Percentiles rank a stretch among this genome's conserved stretches.
Evolutionary conservation across 2,113 vertebrate genomes (phyloP).

Genomic region (Silurus asotus): DNA sequence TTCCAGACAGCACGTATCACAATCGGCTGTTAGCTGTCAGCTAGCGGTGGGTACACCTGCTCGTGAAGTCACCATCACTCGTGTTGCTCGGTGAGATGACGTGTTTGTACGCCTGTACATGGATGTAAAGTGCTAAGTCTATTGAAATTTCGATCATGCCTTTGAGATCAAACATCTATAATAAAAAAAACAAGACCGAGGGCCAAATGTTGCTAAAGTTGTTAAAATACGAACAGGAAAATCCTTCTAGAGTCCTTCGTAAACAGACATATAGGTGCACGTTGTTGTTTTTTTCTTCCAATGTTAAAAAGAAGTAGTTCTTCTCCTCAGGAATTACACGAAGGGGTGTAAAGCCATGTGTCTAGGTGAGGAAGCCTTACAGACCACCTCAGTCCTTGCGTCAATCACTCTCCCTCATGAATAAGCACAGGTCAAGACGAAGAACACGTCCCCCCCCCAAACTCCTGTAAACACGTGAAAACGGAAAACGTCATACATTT

Average conservation of each 20-base stretch:
- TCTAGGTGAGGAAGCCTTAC: background rate
- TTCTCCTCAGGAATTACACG: constrained; percentile 11
- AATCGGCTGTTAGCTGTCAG: background rate
- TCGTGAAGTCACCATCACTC: background rate
- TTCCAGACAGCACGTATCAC: background rate
- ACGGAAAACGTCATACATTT: constrained; percentile 20
- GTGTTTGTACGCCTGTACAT: background rate
- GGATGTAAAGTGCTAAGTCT: constrained; percentile 38
- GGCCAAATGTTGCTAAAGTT: constrained; percentile 39
- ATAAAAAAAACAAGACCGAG: constrained; percentile 27
- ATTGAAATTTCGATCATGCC: background rate
- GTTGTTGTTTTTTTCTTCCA: too few relatives aligned
- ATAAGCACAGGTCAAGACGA: constrained; percentile 30
- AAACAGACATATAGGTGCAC: constrained; percentile 42
- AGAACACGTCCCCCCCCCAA: constrained; percentile 16
- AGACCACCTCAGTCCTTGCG: background rate
- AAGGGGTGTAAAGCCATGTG: background rate
- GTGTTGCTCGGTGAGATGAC: too few relatives aligned
- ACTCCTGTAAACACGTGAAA: constrained; percentile 42
- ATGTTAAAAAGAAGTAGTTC: background rate
- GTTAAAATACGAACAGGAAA: constrained; percentile 28
- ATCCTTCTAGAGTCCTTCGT: constrained; percentile 17
- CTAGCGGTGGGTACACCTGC: constrained; percentile 6
- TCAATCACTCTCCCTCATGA: background rate
- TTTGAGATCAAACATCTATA: background rate